phyloP scores from a whole-genome alignment of 1,140 invertebrate genomes.

The Drosophila eugracilis region DNA sequence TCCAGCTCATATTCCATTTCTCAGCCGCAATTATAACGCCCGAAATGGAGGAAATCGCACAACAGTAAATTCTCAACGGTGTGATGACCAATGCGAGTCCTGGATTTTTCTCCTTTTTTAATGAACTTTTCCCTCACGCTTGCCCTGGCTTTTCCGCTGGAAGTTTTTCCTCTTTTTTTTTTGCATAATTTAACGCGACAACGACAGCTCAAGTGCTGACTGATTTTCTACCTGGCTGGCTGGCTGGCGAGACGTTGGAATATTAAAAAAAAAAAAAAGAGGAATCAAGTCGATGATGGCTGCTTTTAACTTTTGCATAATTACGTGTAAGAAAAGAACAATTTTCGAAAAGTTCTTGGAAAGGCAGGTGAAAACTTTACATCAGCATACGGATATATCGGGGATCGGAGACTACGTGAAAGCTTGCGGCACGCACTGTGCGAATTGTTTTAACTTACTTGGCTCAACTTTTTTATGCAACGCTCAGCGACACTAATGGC shows the following conservation, averaged over 20 bases:
- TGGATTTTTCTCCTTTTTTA: conserved; percentile 42
- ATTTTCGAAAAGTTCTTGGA: conserved; percentile 24
- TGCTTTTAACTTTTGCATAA: conserved; percentile 78
- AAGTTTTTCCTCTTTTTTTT: conserved; percentile 1
- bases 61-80: conserved; percentile 32
- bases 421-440: conserved; percentile 41
- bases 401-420: conserved; percentile 26
- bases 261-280: not conserved
- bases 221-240: conserved; percentile 66
- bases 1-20: conserved; percentile 2
- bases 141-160: conserved; percentile 10
- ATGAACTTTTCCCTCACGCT: conserved; percentile 33
- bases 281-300: conserved; percentile 20
- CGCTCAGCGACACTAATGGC: conserved; percentile 64
- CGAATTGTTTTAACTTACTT: conserved; percentile 69
- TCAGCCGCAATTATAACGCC: conserved; percentile 31
- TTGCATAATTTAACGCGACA: conserved; percentile 73
- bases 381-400: conserved; percentile 33
- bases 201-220: conserved; percentile 48
- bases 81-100: conserved; percentile 52
- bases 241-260: conserved; percentile 41
- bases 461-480: conserved; percentile 61
- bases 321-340: conserved; percentile 67
- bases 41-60: conserved; percentile 13
- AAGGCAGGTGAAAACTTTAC: conserved; percentile 37